A percentile compares a stretch with the other conserved stretches of the same genome.
phyloP scores from a whole-genome alignment of 1,140 invertebrate species.

The Mamestra configurata region DNA sequence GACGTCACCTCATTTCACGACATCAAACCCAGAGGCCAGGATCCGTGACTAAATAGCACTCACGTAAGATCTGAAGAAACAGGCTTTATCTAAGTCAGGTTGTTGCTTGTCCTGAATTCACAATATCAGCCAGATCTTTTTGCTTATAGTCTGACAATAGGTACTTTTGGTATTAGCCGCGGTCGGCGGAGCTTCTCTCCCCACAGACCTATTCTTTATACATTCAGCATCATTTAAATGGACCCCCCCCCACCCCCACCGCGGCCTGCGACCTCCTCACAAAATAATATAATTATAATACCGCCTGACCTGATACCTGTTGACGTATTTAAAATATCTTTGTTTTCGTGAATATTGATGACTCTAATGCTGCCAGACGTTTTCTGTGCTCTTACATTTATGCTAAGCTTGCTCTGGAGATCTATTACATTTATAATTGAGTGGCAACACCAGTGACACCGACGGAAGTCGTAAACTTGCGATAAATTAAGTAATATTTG shows the following conservation, averaged over 20 bases:
- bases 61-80: no score
- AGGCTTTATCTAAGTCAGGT: no score
- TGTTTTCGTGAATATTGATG: slow-evolving; percentile 5
- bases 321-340: background rate
- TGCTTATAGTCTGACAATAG: background rate
- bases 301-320: background rate
- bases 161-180: no score
- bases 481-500: background rate
- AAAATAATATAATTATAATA: background rate
- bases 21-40: no score
- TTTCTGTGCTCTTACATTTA: background rate
- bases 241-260: background rate
- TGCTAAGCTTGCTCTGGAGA: background rate
- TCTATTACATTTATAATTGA: background rate
- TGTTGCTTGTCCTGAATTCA: no score
- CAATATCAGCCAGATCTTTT: no score
- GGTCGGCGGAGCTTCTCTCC: no score
- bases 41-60: no score
- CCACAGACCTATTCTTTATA: background rate
- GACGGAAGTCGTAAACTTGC: background rate
- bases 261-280: no score
- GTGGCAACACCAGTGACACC: background rate
- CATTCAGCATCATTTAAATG: slow-evolving; percentile 28
- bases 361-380: background rate
- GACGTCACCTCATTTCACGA: no score